Evolutionary conservation across 92 coral and sea anemone species (phyloP), one percentile per base, ranked within the genome.

Genomic region (Metridium senile): DNA sequence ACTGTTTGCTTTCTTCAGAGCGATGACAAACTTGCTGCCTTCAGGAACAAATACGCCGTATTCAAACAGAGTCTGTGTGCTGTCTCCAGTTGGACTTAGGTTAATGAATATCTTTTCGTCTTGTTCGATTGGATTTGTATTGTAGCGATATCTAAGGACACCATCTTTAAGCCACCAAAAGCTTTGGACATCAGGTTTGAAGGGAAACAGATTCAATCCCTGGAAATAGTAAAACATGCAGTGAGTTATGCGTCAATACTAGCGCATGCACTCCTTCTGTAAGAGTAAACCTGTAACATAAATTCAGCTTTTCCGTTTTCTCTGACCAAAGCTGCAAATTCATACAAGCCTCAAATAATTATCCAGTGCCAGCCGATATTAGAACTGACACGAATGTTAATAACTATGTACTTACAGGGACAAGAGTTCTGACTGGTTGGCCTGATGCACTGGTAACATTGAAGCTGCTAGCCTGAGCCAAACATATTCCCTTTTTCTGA

Each of bases 161-260:
- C 86, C 86, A 27, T 77, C 84, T 58, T 84, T 88, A 19, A 52
- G 57, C 93, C 89, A 88, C 93, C 89, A 88, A 17, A 79, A 33
- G 16, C 86, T 75, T 9, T 70, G 65, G 43, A 66, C 83, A 46
- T 23, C 65, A 33, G 93, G 89, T 57, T 68, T 75, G 54, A 79
- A 64, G 18, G 76, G 57, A 58, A 87, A 88, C 43, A 88, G 67
- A 74, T 64, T 67, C 25, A 84, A 51, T 47, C 86, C 93, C 93
- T 88, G 57, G 0, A 62, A 62, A 19, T n/a, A 68, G 0, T 46
- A 65, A 8, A 59, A n/a, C 11, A 31, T 0, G 49, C 49, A 39
- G 6, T 39, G 49, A 39, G 49, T 13, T 39, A n/a, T n/a, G n/a
- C n/a, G n/a, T n/a, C n/a, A n/a, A n/a, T n/a, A n/a, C n/a, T n/a